Percentiles rank a stretch among this genome's conserved stretches.
phyloP scores from a whole-genome alignment of 2,888 invertebrate species.

The Mythimna loreyi region DNA sequence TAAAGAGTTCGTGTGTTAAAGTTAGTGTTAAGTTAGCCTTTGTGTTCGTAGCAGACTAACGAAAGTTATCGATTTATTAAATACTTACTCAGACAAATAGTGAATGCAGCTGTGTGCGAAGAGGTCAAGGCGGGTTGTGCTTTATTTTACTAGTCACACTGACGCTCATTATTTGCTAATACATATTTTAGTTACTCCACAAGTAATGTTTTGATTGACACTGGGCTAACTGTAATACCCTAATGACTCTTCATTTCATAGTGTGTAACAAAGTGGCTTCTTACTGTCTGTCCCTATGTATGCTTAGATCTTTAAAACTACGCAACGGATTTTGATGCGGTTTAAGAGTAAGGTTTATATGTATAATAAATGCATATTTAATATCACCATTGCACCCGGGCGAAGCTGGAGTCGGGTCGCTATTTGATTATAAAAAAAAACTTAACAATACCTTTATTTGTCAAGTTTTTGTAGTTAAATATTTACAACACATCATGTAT shows the following conservation, averaged over 20 bases:
- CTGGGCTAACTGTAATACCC: neutral
- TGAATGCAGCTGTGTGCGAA: conserved; percentile 70
- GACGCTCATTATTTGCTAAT: conserved; percentile 47
- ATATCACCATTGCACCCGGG: no score
- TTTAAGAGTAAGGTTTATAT: no score
- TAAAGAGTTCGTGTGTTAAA: no score
- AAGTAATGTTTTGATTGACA: conserved; percentile 14
- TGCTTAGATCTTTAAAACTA: no score
- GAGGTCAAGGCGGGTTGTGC: conserved; percentile 73
- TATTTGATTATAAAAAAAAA: conserved; percentile 13
- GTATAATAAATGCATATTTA: no score
- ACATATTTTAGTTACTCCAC: conserved; percentile 27
- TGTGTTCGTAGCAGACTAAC: conserved; percentile 58
- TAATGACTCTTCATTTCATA: no score
- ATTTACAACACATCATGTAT: neutral
- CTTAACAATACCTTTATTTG: neutral
- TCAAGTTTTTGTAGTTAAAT: neutral
- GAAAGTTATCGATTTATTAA: conserved; percentile 73
- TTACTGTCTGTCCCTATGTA: no score
- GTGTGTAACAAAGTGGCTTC: no score
- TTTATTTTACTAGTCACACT: conserved; percentile 59
- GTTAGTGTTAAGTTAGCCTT: conserved; percentile 17
- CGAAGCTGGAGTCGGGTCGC: no score
- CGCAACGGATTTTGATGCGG: no score
- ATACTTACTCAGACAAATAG: conserved; percentile 69